phyloP scores from a whole-genome alignment of 2,888 invertebrate genomes.

The Neoaliturus tenellus region DNA sequence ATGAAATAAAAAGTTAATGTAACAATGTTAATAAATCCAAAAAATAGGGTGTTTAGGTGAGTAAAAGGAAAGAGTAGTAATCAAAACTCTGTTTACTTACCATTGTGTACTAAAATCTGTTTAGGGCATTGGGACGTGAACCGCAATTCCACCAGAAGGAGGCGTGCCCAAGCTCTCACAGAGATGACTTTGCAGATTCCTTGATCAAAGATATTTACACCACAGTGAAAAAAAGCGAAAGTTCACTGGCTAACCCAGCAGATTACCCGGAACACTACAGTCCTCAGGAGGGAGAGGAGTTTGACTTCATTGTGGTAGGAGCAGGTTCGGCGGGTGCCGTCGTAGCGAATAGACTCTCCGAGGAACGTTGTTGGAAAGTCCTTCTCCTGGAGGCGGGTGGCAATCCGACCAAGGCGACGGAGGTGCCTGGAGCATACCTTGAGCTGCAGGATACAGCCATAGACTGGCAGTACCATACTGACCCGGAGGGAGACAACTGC shows the following conservation, averaged over 20 bases:
- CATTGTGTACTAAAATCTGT: no score
- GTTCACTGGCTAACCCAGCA: conserved; percentile 10
- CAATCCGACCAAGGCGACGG: conserved; percentile 75
- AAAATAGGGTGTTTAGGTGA: no score
- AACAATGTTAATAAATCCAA: no score
- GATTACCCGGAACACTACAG: conserved; percentile 29
- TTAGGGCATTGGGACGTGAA: background rate
- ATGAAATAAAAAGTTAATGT: no score
- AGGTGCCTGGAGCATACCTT: conserved; percentile 77
- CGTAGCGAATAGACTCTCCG: conserved; percentile 82
- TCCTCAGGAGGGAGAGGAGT: conserved; percentile 36
- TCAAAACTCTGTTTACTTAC: no score
- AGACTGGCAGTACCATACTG: conserved; percentile 84
- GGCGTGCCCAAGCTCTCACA: background rate
- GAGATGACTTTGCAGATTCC: conserved; percentile 3
- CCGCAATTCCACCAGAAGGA: background rate
- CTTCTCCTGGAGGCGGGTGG: conserved; percentile 81
- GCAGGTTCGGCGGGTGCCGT: conserved; percentile 78
- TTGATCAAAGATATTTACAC: conserved; percentile 21
- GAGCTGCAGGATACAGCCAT: conserved; percentile 78
- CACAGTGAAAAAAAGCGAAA: conserved; percentile 31
- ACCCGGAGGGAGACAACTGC: conserved; percentile 79
- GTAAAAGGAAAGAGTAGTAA: no score
- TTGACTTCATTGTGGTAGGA: conserved; percentile 53
- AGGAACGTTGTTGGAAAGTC: conserved; percentile 78